Base-by-base conservation (phyloP, 2,888 invertebrate species). In the Meteorus cinctellus region DNA sequence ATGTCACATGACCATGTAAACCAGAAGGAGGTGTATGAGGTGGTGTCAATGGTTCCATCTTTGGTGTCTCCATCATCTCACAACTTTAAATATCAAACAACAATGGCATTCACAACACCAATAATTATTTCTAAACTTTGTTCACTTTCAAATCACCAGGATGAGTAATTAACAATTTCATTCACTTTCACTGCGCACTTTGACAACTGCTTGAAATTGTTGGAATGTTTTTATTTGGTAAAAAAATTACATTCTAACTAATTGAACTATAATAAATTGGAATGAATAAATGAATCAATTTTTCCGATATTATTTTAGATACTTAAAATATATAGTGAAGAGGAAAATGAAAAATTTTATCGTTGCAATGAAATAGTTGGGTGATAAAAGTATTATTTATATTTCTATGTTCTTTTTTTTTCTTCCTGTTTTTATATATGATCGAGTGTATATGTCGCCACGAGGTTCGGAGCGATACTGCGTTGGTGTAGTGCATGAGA, bases 41-140 rank as follows among this genome's bases (percentile, higher is more conserved):
- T 16, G 89, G 89, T 59, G 89, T 89, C 62, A 89, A 76, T 31
- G 88, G 88, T 74, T 89, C 89, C 83, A 88, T 88, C 75, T 87
- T 87, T n/a, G 82, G 77, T 1, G 84, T 82, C 48, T 87, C 85
- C 85, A 88, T 88, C 80, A 81, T 82, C 66, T 68, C 10, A 34
- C 60, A 63, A 63, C 48, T 63, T 29, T 31, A n/a, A 60, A 59
- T 45, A 68, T 45, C 5, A 27, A 29, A 24, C 27, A 59, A n/a
- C 29, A 34, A 41, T 24, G 34, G n/a, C 29, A 55, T 29, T 55
- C 67, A 59, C 70, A 34, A 24, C 19, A 55, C 19, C 19, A 24
- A 55, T 19, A 55, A 55, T 19, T 55, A 55, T 6, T 3, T 19
- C 19, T 2, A 4, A 19, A 55, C 19, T 8, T 69, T 55, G 0